These are phyloP conservation scores for Pseudocheirus occidentalis DNA, from an alignment of 2,797 vertebrate genomes.

Conservation along the genomic window DNA sequence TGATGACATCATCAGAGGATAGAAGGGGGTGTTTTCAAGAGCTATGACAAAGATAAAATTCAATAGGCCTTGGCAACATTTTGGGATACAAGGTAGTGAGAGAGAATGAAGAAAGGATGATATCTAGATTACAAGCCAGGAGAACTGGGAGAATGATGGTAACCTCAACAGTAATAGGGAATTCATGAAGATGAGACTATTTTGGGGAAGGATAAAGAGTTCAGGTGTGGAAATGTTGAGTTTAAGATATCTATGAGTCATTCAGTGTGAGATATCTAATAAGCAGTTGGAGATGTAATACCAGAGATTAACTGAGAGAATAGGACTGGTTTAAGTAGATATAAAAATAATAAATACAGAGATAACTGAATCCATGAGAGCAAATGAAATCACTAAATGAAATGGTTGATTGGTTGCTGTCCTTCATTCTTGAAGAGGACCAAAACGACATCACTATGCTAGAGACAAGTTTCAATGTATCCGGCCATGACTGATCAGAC, in stretches of 20 bases:
- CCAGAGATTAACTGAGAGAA: background rate
- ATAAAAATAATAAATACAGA: background rate
- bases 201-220: background rate
- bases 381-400: too few relatives aligned
- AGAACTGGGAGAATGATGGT: background rate
- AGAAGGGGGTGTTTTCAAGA: background rate
- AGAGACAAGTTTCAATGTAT: too few relatives aligned
- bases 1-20: background rate
- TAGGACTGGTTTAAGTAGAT: background rate
- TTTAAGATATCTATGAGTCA: background rate
- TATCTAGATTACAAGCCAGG: background rate
- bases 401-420: too few relatives aligned
- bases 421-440: too few relatives aligned
- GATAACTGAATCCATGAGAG: background rate
- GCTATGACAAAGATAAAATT: background rate
- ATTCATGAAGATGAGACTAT: background rate
- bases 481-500: too few relatives aligned
- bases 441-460: too few relatives aligned
- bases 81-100: background rate
- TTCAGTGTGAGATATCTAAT: background rate
- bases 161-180: background rate
- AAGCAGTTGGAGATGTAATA: background rate
- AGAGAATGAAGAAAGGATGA: background rate
- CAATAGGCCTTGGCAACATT: background rate
- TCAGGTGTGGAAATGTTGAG: background rate